Evolutionary conservation across 2,113 vertebrate genomes (phyloP), one percentile per base, ranked within the genome.

Genomic region (Trichomycterus rosablanca): DNA sequence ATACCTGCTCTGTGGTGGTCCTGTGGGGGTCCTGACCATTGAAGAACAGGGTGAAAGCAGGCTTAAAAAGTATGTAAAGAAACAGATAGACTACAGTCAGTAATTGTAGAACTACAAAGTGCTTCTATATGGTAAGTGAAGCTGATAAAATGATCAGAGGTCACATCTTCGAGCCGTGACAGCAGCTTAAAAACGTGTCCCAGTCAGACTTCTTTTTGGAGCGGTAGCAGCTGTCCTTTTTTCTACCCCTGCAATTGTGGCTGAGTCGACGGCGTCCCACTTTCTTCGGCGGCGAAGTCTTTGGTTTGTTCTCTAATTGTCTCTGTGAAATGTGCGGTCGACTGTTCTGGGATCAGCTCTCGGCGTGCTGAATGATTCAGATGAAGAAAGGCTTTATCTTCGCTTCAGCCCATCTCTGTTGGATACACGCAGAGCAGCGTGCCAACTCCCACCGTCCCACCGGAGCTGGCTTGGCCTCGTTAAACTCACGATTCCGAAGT

Each of bases 221-320:
- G 52, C 49, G 32, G 37, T 14, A 55, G 49, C 48, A 40, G 10
- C 42, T 71, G 59, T 59, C 58, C 76, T 63, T 72, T 54, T 45
- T 40, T 57, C 34, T 50, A 26, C 74, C 73, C 67, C 55, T 72
- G 55, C 3, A 54, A 68, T 71, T 78, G 71, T 40, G 57, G 70
- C 68, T 49, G 62, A 62, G 50, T 51, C 40, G 46, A 45, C 28
- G 28, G 46, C 34, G 44, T 53, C 63, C 26, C 64, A 49, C 45
- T 69, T 66, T 39, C 64, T 63, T 71, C 20, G 63, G 44, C 37
- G 52, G 23, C 58, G 35, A 30, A 51, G 52, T 67, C 74, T 76
- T 75, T 78, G 77, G 84, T 82, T 83, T 73, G 68, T 76, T 78
- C 63, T 80, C 78, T 82, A 83, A 83, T 76, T 81, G 76, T 83